Conservation (phyloP, 1,140 invertebrate species). For the Coptotermes formosanus region DNA sequence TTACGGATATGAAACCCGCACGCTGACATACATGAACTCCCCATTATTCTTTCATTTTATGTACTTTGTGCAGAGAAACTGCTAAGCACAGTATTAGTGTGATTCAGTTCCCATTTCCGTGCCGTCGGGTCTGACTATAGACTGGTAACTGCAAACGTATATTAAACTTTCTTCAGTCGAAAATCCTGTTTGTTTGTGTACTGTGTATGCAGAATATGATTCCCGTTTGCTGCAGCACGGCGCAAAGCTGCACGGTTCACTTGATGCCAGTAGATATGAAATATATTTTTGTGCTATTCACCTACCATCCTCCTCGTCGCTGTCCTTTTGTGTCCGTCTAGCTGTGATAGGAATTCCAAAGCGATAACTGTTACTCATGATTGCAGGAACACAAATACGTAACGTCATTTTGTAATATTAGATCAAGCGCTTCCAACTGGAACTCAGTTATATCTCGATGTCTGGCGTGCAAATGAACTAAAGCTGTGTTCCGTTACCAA, state of each 20-base stretch:
- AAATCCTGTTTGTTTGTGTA: slow-evolving; percentile 19
- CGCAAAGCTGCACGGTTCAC: background rate
- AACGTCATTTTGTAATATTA: background rate
- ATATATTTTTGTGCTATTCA: slow-evolving; percentile 17
- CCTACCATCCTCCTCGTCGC: background rate
- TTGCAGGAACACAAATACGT: background rate
- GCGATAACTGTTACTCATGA: slow-evolving; percentile 7
- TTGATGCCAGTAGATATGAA: background rate
- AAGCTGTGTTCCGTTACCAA: slow-evolving; percentile 1
- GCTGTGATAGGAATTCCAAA: background rate
- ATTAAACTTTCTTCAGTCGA: slow-evolving; percentile 1
- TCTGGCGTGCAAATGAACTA: background rate
- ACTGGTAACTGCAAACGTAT: background rate
- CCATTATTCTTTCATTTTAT: no score
- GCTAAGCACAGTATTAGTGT: no score
- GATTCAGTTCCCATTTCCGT: background rate
- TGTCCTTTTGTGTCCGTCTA: slow-evolving; percentile 1
- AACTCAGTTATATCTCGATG: background rate
- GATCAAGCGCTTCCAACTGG: background rate
- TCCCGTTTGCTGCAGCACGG: background rate
- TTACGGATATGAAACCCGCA: no score
- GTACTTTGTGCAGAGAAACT: no score
- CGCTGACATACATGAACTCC: no score
- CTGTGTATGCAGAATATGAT: background rate
- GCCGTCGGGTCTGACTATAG: background rate